These are phyloP conservation scores for Polyommatus icarus DNA, from an alignment of 2,888 invertebrate species.

Conservation along the genomic window DNA sequence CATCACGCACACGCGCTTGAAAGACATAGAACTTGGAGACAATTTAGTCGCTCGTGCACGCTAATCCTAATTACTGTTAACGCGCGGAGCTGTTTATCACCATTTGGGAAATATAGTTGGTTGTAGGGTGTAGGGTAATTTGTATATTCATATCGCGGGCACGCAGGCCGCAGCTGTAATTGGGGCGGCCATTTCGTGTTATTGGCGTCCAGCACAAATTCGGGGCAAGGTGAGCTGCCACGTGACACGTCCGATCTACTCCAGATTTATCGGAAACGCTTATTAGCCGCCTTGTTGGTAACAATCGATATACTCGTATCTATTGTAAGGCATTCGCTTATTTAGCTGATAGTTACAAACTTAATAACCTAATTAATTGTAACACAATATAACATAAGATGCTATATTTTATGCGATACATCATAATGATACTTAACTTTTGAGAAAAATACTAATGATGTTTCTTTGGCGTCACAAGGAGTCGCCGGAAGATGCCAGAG, in stretches of 20 bases:
- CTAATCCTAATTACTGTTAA: neutral
- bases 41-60: neutral
- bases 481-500: neutral
- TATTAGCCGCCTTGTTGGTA: neutral
- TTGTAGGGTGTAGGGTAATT: neutral
- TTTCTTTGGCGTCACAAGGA: neutral
- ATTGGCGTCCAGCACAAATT: slow-evolving; percentile 35
- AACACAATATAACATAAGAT: no score
- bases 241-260: slow-evolving; percentile 1
- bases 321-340: neutral
- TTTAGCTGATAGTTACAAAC: neutral
- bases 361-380: neutral
- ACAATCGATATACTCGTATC: neutral
- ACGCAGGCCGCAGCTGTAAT: slow-evolving; percentile 2
- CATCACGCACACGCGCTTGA: neutral
- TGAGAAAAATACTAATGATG: neutral
- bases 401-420: neutral
- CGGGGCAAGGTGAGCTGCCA: slow-evolving; percentile 37
- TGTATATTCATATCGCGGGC: neutral
- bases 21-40: neutral
- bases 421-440: neutral
- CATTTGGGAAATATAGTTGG: neutral
- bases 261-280: neutral
- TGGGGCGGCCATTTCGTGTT: slow-evolving; percentile 33
- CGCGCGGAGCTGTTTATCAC: neutral